Conservation (phyloP, 2,797 vertebrate genomes). For the Rhinoraja longicauda region DNA sequence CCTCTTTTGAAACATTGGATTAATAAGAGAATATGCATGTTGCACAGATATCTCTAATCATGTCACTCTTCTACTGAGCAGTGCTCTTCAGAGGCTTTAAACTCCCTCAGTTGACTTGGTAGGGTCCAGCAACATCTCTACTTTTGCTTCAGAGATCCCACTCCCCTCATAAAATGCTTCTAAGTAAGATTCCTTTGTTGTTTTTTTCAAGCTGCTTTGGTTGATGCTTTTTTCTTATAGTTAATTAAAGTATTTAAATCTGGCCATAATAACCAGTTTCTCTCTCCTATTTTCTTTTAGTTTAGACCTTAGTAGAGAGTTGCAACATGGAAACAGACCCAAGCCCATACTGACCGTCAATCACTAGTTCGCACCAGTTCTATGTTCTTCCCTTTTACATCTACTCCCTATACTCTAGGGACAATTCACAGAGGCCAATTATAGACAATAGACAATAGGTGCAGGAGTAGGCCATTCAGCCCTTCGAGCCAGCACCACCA, state of each 20-base stretch:
- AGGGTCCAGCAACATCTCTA: background rate
- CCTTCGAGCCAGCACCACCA: too few relatives aligned
- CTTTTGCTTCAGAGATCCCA: background rate
- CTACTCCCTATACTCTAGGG: too few relatives aligned
- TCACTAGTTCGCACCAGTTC: too few relatives aligned
- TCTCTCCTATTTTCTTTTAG: background rate
- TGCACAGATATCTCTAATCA: background rate
- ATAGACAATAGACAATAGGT: too few relatives aligned
- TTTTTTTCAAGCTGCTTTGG: background rate
- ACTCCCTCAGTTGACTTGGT: background rate
- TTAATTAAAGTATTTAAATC: background rate
- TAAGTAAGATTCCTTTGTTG: background rate
- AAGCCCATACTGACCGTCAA: too few relatives aligned
- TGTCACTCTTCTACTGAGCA: background rate
- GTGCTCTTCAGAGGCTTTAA: background rate
- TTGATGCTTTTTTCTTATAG: background rate
- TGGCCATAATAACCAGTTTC: background rate
- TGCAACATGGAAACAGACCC: too few relatives aligned
- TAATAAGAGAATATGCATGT: background rate
- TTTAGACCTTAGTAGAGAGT: too few relatives aligned
- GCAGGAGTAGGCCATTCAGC: too few relatives aligned
- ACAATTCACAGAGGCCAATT: too few relatives aligned
- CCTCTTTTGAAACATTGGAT: background rate
- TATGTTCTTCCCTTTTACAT: too few relatives aligned
- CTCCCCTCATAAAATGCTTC: background rate